Conservation (phyloP, 37 sponge, comb jelly and placozoan species). For the Mnemiopsis leidyi region DNA sequence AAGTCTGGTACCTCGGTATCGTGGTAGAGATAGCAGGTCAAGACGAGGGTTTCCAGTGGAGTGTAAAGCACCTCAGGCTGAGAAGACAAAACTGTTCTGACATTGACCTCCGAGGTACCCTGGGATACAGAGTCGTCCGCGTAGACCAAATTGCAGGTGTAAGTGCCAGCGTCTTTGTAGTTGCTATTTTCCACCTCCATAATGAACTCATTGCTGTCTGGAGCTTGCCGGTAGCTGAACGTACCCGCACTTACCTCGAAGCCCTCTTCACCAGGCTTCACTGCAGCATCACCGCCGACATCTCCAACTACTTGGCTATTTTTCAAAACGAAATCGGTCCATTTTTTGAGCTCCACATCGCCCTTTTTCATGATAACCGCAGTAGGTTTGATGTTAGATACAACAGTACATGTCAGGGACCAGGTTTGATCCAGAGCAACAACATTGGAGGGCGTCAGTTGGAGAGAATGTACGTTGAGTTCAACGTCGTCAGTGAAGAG, state of each 20-base stretch:
- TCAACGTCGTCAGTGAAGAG: neutral
- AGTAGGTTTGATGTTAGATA: neutral
- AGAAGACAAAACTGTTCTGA: neutral
- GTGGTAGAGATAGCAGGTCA: neutral
- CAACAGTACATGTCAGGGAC: neutral
- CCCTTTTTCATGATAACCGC: neutral
- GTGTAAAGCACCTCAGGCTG: neutral
- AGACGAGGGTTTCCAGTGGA: neutral
- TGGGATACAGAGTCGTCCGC: neutral
- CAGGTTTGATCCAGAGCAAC: neutral
- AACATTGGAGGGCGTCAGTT: neutral
- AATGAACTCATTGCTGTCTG: neutral
- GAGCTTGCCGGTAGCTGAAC: neutral
- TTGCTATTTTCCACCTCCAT: neutral
- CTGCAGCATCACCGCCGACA: neutral
- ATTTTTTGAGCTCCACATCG: neutral
- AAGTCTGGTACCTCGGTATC: neutral
- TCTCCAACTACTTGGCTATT: neutral
- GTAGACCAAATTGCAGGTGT: constrained; percentile 43
- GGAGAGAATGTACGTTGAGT: neutral
- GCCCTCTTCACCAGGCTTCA: constrained; percentile 16
- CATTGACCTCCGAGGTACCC: neutral
- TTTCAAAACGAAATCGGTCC: neutral
- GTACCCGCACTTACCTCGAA: neutral
- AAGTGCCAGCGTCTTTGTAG: neutral